These are phyloP conservation scores for Hypena proboscidalis DNA, from an alignment of 2,888 invertebrate species.

Conservation along the genomic window DNA sequence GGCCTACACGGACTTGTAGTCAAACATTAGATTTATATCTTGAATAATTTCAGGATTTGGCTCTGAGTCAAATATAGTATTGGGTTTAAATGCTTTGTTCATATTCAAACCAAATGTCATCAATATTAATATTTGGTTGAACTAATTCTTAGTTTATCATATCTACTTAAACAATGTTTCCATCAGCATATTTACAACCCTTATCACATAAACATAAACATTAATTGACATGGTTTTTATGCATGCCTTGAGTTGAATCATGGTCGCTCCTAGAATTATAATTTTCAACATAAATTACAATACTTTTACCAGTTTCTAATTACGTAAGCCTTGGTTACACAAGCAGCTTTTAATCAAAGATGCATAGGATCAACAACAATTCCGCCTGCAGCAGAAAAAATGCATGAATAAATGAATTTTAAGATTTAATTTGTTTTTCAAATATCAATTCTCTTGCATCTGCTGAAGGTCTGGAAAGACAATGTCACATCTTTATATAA, in stretches of 20 bases:
- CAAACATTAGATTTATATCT: constrained; percentile 17
- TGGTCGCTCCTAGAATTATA: constrained; percentile 9
- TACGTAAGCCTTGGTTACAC: constrained; percentile 13
- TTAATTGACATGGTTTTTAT: constrained; percentile 14
- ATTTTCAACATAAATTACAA: constrained; percentile 8
- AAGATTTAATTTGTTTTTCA: constrained; percentile 59
- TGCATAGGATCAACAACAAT: constrained; percentile 32
- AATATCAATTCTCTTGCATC: constrained; percentile 48
- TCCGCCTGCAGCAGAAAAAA: constrained; percentile 41
- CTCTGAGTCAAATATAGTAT: background rate
- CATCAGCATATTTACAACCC: background rate
- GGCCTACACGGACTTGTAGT: constrained; percentile 10
- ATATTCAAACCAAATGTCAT: too few species aligned
- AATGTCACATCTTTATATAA: constrained; percentile 51
- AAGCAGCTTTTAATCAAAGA: constrained; percentile 28
- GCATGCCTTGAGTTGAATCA: constrained; percentile 14
- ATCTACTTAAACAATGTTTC: too few species aligned
- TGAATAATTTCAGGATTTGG: constrained; percentile 1
- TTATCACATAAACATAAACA: background rate
- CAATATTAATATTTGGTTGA: too few species aligned
- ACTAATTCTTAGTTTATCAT: too few species aligned
- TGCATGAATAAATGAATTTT: constrained; percentile 50
- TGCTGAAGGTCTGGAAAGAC: constrained; percentile 48
- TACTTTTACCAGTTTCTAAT: constrained; percentile 6
- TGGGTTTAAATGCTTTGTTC: background rate